Percentiles rank a stretch among this genome's conserved stretches.
These are phyloP conservation scores for Atethmia centrago DNA, from an alignment of 2,888 invertebrate genomes.

Conservation along the genomic window DNA sequence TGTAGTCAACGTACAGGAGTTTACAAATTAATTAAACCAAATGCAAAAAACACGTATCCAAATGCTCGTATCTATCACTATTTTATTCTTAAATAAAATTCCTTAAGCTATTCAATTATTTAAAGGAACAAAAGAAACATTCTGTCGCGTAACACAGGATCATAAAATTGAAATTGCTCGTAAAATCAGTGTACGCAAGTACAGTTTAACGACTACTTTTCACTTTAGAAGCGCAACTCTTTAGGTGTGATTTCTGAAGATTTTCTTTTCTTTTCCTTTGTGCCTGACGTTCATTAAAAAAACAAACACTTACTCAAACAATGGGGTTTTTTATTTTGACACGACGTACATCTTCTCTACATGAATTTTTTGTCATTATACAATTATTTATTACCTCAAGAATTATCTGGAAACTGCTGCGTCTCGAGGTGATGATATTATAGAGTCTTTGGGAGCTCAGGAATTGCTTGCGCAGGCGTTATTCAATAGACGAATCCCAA, in stretches of 20 bases:
- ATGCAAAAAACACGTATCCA: not conserved
- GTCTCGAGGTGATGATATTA: not conserved
- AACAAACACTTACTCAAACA: not conserved
- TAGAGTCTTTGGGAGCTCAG: not conserved
- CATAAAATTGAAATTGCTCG: conserved; percentile 58
- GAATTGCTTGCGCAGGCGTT: not conserved
- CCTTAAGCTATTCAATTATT: conserved; percentile 56
- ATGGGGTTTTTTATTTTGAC: not conserved
- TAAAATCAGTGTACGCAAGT: conserved; percentile 58
- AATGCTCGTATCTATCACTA: not conserved
- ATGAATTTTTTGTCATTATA: not conserved
- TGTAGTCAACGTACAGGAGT: not conserved
- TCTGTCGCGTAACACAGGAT: conserved; percentile 52
- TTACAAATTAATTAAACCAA: not conserved
- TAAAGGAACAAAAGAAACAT: conserved; percentile 53
- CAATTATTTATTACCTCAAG: not conserved
- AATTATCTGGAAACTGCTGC: not conserved
- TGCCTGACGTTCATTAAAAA: not conserved
- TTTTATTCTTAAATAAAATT: conserved; percentile 31
- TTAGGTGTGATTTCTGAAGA: conserved; percentile 31
- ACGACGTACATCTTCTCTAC: not conserved
- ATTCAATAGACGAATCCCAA: not conserved
- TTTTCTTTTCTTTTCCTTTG: not conserved
- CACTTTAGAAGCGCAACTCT: conserved; percentile 32
- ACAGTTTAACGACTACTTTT: conserved; percentile 50